Evolutionary conservation across 53 echinoderm and acorn worm genomes (phyloP).

Genomic region (Paelopatides confundens): DNA sequence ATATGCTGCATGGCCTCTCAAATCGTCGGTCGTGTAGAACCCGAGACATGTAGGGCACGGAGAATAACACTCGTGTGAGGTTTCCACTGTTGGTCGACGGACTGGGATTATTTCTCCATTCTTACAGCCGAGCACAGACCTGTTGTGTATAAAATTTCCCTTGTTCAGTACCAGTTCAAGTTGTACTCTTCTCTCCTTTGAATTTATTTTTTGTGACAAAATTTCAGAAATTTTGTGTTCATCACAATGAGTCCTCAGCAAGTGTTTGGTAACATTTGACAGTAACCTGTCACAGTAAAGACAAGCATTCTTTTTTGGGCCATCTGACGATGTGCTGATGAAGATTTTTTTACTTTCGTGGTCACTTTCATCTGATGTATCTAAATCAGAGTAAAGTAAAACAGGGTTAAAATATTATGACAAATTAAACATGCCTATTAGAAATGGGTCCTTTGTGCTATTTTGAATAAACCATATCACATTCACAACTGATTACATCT

Average conservation of each 20-base stretch:
- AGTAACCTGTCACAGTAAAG: no score
- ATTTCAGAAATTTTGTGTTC: neutral
- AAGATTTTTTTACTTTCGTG: no score
- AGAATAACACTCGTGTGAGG: neutral
- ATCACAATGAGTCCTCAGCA: neutral
- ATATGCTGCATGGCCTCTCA: neutral
- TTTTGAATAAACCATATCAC: no score
- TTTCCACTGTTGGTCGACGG: neutral
- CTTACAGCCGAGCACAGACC: neutral
- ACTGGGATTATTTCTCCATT: neutral
- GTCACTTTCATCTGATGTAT: no score
- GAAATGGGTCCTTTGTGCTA: no score
- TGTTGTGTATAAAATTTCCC: neutral
- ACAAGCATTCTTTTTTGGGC: no score
- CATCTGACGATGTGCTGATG: no score
- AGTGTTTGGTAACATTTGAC: no score
- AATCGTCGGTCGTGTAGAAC: neutral
- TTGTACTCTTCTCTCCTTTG: neutral
- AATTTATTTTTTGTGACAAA: neutral
- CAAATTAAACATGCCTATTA: no score
- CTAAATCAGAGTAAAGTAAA: no score
- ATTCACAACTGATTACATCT: no score
- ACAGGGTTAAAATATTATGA: no score
- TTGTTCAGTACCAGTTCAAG: neutral
- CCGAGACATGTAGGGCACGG: neutral